Base-by-base conservation (phyloP, 2,888 invertebrate species). In the Ypsolopha sequella region DNA sequence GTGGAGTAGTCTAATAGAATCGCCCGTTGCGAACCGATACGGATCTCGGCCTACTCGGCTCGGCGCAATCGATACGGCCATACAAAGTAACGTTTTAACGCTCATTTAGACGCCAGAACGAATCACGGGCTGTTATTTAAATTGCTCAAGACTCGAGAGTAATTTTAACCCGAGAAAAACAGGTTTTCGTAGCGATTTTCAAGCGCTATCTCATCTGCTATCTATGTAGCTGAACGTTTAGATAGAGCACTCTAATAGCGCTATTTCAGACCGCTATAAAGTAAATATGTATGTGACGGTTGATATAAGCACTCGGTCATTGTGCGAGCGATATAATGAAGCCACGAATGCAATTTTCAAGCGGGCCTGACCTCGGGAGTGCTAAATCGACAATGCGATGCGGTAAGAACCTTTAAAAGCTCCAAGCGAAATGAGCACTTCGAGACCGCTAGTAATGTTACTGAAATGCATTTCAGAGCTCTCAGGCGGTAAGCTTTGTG, bases 381-480 rank as follows among this genome's bases (percentile, higher is more conserved):
- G 58, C 55, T 57, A 48, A 36, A 55, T 53, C 64, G 62, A 63
- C 65, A 61, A 63, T 60, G 55, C 61, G 54, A 54, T 56, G 55
- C 58, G 51, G 44, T 50, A 51, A 51, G 36, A 47, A 39, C 47
- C 46, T 47, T 69, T 66, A 67, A 71, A 70, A 61, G 68, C 63
- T 68, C 64, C 68, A 61, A 66, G 61, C 66, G 62, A 72, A 76
- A 79, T 70, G 73, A 70, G 69, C 60, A 67, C 66, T 60, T 57
- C 63, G 65, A 72, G 71, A 74, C 70, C 68, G 61, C 72, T 69
- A 63, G 65, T 65, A 66, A 72, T 68, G 36, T 36, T 13, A 73
- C 75, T 76, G 67, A 77, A 77, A 75, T 78, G 75, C 79, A 77
- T 75, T 74, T 73, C 69, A 64, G 73, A 65, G 68, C 73, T 66